A percentile compares a stretch with the other conserved stretches of the same genome.
These are phyloP conservation scores for Anastatus disparis DNA, from an alignment of 1,140 invertebrate species.

Conservation along the genomic window DNA sequence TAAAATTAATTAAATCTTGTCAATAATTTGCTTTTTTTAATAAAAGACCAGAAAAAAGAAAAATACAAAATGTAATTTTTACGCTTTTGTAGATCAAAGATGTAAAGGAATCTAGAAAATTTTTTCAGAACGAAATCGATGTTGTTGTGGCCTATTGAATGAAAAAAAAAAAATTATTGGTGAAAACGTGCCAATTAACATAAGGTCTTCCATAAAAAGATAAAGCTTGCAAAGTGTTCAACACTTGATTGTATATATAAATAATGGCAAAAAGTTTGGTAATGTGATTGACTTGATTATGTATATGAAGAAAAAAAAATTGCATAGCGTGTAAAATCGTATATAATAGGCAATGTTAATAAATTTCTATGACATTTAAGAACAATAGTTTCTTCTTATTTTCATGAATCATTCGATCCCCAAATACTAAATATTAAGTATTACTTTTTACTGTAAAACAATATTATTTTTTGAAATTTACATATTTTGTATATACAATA, in stretches of 20 bases:
- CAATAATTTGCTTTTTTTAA: constrained; percentile 15
- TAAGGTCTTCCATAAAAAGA: constrained; percentile 50
- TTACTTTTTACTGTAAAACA: too few species aligned
- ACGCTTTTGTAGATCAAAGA: constrained; percentile 36
- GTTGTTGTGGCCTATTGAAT: constrained; percentile 41
- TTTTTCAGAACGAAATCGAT: constrained; percentile 20
- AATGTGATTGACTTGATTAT: constrained; percentile 30
- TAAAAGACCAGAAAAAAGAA: constrained; percentile 4
- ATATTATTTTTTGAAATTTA: too few species aligned
- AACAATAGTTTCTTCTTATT: constrained; percentile 5
- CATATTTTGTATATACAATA: too few species aligned
- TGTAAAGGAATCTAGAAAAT: constrained; percentile 7
- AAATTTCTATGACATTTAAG: constrained; percentile 47
- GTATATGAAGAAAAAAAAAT: constrained; percentile 29
- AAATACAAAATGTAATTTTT: constrained; percentile 31
- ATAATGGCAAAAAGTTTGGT: not conserved
- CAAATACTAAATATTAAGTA: too few species aligned
- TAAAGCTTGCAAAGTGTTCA: constrained; percentile 39
- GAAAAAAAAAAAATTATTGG: constrained; percentile 41
- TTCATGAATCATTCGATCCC: too few species aligned
- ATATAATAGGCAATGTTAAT: constrained; percentile 41
- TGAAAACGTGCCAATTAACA: constrained; percentile 49
- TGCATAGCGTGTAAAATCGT: not conserved
- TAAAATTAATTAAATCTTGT: not conserved
- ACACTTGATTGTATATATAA: constrained; percentile 28